Evolutionary conservation across 2,797 vertebrate genomes (phyloP).

Genomic region (Graptemys geographica): DNA sequence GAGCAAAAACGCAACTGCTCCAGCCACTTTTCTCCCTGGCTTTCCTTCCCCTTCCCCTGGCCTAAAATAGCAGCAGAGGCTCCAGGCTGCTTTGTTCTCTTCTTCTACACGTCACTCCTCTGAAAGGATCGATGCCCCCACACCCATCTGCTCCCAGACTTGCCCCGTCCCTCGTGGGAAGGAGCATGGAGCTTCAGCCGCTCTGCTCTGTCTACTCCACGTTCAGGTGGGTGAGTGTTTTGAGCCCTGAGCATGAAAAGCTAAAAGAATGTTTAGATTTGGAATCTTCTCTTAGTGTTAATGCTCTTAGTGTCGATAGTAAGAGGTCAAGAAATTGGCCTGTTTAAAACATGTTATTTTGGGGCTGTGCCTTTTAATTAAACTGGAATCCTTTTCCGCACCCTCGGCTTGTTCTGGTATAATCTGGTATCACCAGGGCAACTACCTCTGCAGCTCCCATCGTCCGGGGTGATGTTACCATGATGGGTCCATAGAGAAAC

Average conservation of each 20-base stretch:
- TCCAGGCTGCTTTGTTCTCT: neutral
- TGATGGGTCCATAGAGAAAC: neutral
- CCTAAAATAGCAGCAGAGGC: neutral
- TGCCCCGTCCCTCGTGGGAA: neutral
- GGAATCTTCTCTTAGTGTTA: neutral
- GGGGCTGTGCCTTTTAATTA: neutral
- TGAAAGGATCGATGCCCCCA: neutral
- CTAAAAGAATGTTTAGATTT: neutral
- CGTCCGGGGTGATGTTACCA: neutral
- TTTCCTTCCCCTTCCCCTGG: neutral
- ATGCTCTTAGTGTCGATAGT: neutral
- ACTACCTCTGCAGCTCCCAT: neutral
- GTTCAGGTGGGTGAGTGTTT: neutral
- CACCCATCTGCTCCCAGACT: neutral
- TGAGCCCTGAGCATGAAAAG: neutral
- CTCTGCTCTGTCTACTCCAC: neutral
- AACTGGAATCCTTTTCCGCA: neutral
- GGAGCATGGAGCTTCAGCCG: neutral
- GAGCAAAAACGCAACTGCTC: neutral
- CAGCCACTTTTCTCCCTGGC: neutral
- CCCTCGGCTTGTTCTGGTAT: neutral
- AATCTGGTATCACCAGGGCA: neutral
- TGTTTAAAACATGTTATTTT: neutral
- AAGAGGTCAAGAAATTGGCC: neutral
- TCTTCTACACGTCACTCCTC: neutral